phyloP scores from a whole-genome alignment of 2,797 vertebrate genomes.

The Zenarchopterus dispar region DNA sequence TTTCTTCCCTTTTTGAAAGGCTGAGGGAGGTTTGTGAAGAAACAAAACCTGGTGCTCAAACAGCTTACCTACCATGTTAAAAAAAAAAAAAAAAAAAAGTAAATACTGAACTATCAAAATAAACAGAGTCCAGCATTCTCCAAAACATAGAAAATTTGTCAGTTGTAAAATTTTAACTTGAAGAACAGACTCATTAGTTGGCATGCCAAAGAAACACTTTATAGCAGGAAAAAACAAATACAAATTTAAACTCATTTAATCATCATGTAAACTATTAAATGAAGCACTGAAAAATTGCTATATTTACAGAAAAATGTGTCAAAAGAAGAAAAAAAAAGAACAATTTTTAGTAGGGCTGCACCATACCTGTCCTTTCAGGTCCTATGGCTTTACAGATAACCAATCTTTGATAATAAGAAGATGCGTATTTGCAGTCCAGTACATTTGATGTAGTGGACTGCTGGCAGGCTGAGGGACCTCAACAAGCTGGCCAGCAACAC shows the following conservation, averaged over 20 bases:
- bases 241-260: background rate
- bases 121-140: conserved; percentile 23
- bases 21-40: too few species aligned
- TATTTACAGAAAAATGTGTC: background rate
- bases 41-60: too few species aligned
- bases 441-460: too few species aligned
- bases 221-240: background rate
- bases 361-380: background rate
- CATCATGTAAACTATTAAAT: background rate
- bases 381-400: too few species aligned
- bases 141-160: conserved; percentile 35
- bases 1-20: too few species aligned
- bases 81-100: too few species aligned
- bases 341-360: background rate
- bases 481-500: too few species aligned
- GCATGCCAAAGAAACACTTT: conserved; percentile 6
- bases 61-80: background rate
- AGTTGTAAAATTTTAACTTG: background rate
- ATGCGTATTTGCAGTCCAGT: too few species aligned
- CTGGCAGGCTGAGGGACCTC: too few species aligned
- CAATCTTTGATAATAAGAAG: too few species aligned
- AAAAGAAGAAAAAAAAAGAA: background rate
- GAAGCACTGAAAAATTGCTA: background rate
- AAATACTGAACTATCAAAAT: conserved; percentile 34
- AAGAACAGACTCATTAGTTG: conserved; percentile 11